Base-by-base conservation (phyloP, 2,888 invertebrate genomes). In the Abscondita cerata region DNA sequence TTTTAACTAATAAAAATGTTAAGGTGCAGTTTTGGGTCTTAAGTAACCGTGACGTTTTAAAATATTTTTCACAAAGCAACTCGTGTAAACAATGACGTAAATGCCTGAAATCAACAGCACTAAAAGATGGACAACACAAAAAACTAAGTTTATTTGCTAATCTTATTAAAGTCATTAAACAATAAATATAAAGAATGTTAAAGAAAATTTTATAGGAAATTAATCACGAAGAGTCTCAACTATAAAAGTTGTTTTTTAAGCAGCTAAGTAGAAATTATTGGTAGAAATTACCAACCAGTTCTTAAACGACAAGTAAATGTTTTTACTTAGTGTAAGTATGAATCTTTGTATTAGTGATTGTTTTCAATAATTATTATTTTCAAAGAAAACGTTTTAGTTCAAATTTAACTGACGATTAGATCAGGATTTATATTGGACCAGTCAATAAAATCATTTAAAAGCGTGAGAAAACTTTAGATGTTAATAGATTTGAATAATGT, bases 171-270 rank as follows among this genome's bases (percentile, higher is more conserved):
- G 25, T 25, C 16, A 8, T 41, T 41, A 41, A 41, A 41, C 13
- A 41, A 15, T 41, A 15, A 41, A 15, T 41, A 15, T 41, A 41
- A 13, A 44, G 19, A 18, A 18, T 44, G 19, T 18, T 44, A 19
- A 44, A 18, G 16, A 18, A 19, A 44, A 18, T 44, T 44, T 44
- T 18, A 44, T 18, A 44, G 44, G 18, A 44, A 44, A 44, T 44
- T 44, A 44, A 44, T 44, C 44, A 18, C 18, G n/a, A 11, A 44
- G 18, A 18, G 16, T 11, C 44, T 9, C 19, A 40, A 13, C 15
- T 13, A 13, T 18, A 44, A 44, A 44, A 44, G 18, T 44, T 44
- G 44, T 18, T 44, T 19, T 44, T 19, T 18, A 18, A 19, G 9
- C 11, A 18, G 44, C n/a, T 18, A 18, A 19, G 9, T 11, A 44